Conservation (phyloP, 1,140 invertebrate species). For the Chlorops oryzae region DNA sequence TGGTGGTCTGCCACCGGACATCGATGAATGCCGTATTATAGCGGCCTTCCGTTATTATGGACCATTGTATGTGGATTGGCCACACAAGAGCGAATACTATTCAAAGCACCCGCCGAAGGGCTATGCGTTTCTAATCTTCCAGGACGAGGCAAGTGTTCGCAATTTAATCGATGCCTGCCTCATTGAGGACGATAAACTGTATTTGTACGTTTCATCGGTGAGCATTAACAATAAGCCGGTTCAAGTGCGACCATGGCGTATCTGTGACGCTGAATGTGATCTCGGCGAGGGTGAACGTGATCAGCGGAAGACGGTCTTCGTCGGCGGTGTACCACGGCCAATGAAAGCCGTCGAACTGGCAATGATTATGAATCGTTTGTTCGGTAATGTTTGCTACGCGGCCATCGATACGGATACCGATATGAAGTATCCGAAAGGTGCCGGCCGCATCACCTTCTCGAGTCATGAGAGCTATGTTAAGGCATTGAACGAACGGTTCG, state of each 20-base stretch:
- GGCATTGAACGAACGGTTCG: conserved; percentile 96
- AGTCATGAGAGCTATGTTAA: conserved; percentile 99
- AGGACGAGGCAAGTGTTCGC: conserved; percentile 97
- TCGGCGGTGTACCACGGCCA: conserved; percentile 96
- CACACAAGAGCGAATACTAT: conserved; percentile 98
- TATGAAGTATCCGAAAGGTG: conserved; percentile 98
- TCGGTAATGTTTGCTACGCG: conserved; percentile 98
- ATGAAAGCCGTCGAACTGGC: conserved; percentile 96
- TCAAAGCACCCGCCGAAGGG: conserved; percentile 99
- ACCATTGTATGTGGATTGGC: conserved; percentile 96
- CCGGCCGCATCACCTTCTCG: conserved; percentile 95
- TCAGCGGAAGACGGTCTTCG: conserved; percentile 97
- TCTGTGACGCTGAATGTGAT: conserved; percentile 98
- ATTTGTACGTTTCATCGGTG: conserved; percentile 95
- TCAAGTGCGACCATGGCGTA: conserved; percentile 96
- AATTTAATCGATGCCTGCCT: conserved; percentile 96
- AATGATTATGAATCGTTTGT: conserved; percentile 98
- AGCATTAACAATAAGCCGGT: conserved; percentile 99
- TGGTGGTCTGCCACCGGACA: conserved; percentile 95
- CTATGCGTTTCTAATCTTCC: conserved; percentile 85
- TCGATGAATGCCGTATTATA: conserved; percentile 98
- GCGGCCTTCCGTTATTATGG: conserved; percentile 96
- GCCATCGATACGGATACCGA: conserved; percentile 99
- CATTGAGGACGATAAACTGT: conserved; percentile 95
- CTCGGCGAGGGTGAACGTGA: conserved; percentile 93